A percentile compares a stretch with the other conserved stretches of the same genome.
Evolutionary conservation across 2,113 vertebrate species (phyloP).

Genomic region (Anhinga rufa): DNA sequence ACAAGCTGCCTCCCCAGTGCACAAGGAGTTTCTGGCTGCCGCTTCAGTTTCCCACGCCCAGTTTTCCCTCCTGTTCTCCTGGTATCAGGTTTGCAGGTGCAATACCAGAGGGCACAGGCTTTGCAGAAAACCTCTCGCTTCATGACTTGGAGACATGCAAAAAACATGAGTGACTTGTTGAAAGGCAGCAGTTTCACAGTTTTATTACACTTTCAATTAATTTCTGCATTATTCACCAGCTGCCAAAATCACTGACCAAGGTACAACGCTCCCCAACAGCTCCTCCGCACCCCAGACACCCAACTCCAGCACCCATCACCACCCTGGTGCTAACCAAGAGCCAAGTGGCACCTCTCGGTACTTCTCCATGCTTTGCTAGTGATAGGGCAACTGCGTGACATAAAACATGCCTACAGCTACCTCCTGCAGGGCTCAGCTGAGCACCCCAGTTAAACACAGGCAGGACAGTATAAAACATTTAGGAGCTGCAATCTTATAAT

Average conservation of each 20-base stretch:
- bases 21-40: not conserved
- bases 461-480: not conserved
- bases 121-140: not conserved
- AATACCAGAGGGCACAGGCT: not conserved
- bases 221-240: not conserved
- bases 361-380: not conserved
- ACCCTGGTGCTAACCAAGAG: not conserved
- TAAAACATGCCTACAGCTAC: not conserved
- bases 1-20: not conserved
- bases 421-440: not conserved
- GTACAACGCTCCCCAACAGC: not conserved
- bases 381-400: accelerated
- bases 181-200: not conserved
- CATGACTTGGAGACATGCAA: not conserved
- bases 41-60: not conserved
- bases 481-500: no score
- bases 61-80: not conserved
- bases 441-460: not conserved
- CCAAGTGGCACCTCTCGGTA: not conserved
- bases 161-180: not conserved
- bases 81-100: not conserved
- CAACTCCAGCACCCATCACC: not conserved
- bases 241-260: not conserved
- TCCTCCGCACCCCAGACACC: not conserved
- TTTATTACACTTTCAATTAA: no score